Evolutionary conservation across 2,113 vertebrate species (phyloP), one percentile per base, ranked within the genome.

Genomic region (Hippocampus abdominalis): DNA sequence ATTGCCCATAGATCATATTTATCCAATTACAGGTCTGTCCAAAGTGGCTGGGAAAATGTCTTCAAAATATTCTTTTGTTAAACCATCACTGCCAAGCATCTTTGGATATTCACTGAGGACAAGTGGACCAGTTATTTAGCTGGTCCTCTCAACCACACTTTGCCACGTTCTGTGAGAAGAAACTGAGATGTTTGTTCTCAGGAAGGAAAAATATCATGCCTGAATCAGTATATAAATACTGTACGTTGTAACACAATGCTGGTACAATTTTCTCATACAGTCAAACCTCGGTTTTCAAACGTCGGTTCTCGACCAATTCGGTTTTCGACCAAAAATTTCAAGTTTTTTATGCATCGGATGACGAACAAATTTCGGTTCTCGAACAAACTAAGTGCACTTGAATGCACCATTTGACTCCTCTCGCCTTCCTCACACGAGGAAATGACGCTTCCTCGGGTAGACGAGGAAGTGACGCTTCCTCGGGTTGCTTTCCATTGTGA

Each of bases 131-230:
- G 2, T 56, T 2, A 56, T 56, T 56, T 12, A 56, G 5, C 10
- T 56, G 21, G 21, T 56, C 53, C 23, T 25, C 10, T 25, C n/a
- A 63, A 12, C 36, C n/a, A 29, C 29, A 29, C 29, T 1, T 20
- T 60, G 59, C 8, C 27, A 16, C 1, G 4, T 32, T 36, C 8
- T 36, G 25, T 15, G 27, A 27, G 25, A 8, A n/a, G 9, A 63
- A 61, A 63, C 9, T 29, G 29, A 29, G 29, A 29, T 29, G 29
- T 29, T 29, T 29, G 29, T 29, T 29, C 29, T 29, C 29, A 29
- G 29, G 29, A 29, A 29, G 29, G 29, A 9, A 42, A 10, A 42
- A 12, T 42, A 83, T 71, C 29, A 59, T 82, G 67, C 84, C 80
- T 86, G 80, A 68, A 80, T 64, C 79, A 56, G 75, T 64, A 1